phyloP scores from a whole-genome alignment of 1,140 invertebrate species.

The Heterodera carotae region DNA sequence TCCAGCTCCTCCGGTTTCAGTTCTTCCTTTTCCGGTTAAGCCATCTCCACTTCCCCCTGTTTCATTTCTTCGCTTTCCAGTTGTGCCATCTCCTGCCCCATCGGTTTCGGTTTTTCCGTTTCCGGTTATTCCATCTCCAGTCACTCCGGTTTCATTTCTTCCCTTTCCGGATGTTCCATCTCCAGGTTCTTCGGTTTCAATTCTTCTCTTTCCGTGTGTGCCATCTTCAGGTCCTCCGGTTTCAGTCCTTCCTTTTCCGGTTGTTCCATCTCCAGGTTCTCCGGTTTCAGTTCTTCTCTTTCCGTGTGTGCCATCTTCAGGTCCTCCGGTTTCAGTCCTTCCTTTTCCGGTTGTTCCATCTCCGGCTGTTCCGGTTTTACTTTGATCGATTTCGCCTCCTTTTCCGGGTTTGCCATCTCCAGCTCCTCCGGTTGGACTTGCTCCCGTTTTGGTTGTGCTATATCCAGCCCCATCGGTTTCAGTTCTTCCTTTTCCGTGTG shows the following conservation, averaged over 20 bases:
- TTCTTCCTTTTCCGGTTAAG: too few species aligned
- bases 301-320: neutral
- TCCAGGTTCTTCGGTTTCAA: constrained; percentile 1
- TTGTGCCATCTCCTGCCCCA: too few species aligned
- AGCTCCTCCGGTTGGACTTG: neutral
- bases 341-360: neutral
- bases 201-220: neutral
- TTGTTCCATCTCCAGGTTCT: constrained; percentile 20
- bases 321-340: neutral
- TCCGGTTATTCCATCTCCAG: too few species aligned
- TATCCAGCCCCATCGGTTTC: neutral
- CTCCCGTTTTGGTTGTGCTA: neutral
- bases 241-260: neutral
- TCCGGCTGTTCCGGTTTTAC: too few species aligned
- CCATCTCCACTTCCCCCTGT: too few species aligned
- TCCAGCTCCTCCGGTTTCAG: constrained; percentile 1
- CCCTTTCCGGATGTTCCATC: too few species aligned
- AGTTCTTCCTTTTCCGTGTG: neutral
- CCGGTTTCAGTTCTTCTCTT: neutral
- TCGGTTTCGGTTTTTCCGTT: too few species aligned
- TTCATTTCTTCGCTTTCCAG: too few species aligned
- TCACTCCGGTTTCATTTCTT: too few species aligned
- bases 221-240: neutral
- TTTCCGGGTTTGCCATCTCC: neutral
- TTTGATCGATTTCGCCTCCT: too few species aligned